These are phyloP conservation scores for Pristionchus arcanus DNA, from an alignment of 2,888 invertebrate species.

Conservation along the genomic window DNA sequence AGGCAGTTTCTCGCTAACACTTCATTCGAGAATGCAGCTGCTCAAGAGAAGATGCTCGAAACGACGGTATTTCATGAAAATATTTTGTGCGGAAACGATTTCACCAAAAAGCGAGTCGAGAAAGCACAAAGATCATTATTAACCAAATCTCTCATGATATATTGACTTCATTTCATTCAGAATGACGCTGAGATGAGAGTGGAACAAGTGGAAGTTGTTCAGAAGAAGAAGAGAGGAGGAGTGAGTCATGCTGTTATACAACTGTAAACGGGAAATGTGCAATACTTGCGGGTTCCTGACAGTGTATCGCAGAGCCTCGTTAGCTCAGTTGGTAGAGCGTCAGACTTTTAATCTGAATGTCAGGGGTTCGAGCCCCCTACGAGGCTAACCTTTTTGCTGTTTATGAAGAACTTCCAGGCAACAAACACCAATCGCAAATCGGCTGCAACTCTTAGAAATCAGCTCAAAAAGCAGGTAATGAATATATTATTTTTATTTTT, in stretches of 20 bases:
- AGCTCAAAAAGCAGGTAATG: too few relatives aligned
- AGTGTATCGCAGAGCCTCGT: neutral
- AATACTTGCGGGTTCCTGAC: neutral
- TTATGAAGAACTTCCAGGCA: neutral
- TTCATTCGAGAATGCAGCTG: neutral
- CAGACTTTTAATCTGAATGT: slow-evolving; percentile 40
- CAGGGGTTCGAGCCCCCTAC: slow-evolving; percentile 38
- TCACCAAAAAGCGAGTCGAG: too few relatives aligned
- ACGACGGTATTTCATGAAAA: neutral
- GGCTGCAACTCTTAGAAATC: too few relatives aligned
- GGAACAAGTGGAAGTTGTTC: neutral
- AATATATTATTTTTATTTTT: too few relatives aligned
- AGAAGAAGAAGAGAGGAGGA: neutral
- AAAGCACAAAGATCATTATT: too few relatives aligned
- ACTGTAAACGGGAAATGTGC: neutral
- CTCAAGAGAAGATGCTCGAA: neutral
- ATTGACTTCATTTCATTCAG: too few relatives aligned
- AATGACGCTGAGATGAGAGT: neutral
- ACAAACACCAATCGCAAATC: too few relatives aligned
- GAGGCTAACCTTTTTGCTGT: neutral
- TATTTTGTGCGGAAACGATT: too few relatives aligned
- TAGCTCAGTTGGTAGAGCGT: slow-evolving; percentile 40
- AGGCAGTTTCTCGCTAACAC: neutral
- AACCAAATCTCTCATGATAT: too few relatives aligned
- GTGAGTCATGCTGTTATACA: neutral